Evolutionary conservation across 2,888 invertebrate genomes (phyloP), one percentile per base, ranked within the genome.

Genomic region (Villa cingulata): DNA sequence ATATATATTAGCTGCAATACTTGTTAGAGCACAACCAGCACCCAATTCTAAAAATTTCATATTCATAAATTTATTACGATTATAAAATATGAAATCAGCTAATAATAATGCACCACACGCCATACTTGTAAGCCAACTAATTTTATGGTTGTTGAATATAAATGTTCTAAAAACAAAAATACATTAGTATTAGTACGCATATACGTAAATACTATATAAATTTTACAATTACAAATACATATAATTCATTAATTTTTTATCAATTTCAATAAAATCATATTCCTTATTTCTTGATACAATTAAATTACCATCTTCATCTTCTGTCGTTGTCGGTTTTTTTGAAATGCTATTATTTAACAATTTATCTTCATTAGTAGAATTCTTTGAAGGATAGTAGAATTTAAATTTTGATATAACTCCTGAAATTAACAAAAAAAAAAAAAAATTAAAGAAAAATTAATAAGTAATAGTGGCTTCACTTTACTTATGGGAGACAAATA

Each of bases 51-150:
- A 59, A 12, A 91, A 72, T 29, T 72, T 72, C 37, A 61, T 62
- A 3, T 60, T 55, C 4, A 58, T 53, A 37, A 73, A 62, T 17
- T 62, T 51, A 0, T 54, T 20, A 0, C 76, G 75, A 56, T 80
- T 71, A 53, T 80, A 70, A 53, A 84, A 75, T 41, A 85, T 65
- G 64, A 82, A 74, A 67, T 94, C 92, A 0, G 85, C 84, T 44
- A 92, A 67, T 1, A 91, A 71, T 50, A 92, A 74, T 0, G 90
- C 86, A 1, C 91, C 92, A 43, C 80, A 81, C 88, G 73, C 92
- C 92, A 92, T 45, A 92, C 80, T 74, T 94, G 88, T 19, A 86
- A 69, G 0, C 89, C 90, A 3, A 90, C 90, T 48, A 87, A 64
- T 36, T 79, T 74, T 45, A 91, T 71, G 52, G 77, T 75, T 0